phyloP scores from a whole-genome alignment of 2,888 invertebrate genomes.

The Crematogaster levior region DNA sequence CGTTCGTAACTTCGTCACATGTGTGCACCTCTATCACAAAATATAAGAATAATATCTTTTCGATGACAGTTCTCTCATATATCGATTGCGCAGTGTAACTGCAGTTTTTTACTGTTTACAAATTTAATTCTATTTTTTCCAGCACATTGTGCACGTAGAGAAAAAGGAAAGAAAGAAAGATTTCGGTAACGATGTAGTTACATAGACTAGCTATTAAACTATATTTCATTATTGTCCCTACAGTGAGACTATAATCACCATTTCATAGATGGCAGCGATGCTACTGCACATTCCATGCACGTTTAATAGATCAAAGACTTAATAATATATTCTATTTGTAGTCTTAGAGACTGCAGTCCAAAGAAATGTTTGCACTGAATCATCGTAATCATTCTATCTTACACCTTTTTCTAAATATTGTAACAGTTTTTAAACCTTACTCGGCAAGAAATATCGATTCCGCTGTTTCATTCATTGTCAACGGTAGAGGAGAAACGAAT shows the following conservation, averaged over 20 bases:
- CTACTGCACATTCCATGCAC: constrained; percentile 74
- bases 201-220: constrained; percentile 22
- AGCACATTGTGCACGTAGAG: constrained; percentile 45
- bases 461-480: constrained; percentile 29
- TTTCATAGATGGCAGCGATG: constrained; percentile 61
- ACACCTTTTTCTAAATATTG: constrained; percentile 53
- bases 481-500: constrained; percentile 27
- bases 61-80: constrained; percentile 26
- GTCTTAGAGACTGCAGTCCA: constrained; percentile 47
- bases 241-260: constrained; percentile 48
- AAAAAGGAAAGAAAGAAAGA: not conserved
- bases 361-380: constrained; percentile 41
- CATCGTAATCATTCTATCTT: constrained; percentile 49
- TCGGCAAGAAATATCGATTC: constrained; percentile 8
- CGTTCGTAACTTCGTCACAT: constrained; percentile 67
- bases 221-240: constrained; percentile 37
- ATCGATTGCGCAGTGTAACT: constrained; percentile 55
- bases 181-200: constrained; percentile 28
- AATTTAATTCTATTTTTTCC: constrained; percentile 53
- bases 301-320: constrained; percentile 59
- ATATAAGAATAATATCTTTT: constrained; percentile 32
- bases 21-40: constrained; percentile 64
- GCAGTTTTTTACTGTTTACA: constrained; percentile 67
- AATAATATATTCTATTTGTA: constrained; percentile 54
- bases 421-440: constrained; percentile 39